Conservation (phyloP, 2,113 vertebrate species). For the Catharus minimus region DNA sequence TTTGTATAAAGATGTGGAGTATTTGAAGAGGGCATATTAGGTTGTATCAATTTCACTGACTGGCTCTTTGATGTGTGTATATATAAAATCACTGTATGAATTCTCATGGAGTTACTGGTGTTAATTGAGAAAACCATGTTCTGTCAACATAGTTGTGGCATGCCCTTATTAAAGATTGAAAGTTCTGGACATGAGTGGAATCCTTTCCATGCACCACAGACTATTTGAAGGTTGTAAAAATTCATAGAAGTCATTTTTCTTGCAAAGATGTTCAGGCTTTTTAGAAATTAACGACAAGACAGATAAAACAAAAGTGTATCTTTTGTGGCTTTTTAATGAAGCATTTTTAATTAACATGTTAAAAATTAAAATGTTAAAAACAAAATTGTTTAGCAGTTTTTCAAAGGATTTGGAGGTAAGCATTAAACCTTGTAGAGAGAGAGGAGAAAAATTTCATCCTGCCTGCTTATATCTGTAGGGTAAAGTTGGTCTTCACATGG, state of each 20-base stretch:
- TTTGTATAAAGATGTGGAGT: not conserved
- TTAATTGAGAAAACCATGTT: not conserved
- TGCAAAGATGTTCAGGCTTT: not conserved
- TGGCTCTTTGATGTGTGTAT: not conserved
- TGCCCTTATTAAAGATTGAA: not conserved
- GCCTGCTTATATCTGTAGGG: not conserved
- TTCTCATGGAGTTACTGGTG: not conserved
- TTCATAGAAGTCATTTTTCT: not conserved
- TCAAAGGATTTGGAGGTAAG: not conserved
- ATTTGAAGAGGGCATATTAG: not conserved
- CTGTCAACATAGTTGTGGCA: not conserved
- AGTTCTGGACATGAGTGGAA: not conserved
- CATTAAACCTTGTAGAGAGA: not conserved
- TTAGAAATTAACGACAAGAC: not conserved
- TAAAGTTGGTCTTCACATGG: not conserved
- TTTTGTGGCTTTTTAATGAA: not conserved
- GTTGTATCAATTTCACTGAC: not conserved
- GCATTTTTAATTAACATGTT: not conserved
- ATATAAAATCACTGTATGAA: accelerated
- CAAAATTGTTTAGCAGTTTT: not conserved
- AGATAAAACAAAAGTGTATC: not conserved
- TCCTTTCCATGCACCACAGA: not conserved
- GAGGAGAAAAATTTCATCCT: not conserved
- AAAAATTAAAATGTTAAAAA: not conserved
- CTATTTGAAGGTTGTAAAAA: not conserved